These are phyloP conservation scores for Alligator sinensis DNA, from an alignment of 2,113 vertebrate species.

Conservation along the genomic window DNA sequence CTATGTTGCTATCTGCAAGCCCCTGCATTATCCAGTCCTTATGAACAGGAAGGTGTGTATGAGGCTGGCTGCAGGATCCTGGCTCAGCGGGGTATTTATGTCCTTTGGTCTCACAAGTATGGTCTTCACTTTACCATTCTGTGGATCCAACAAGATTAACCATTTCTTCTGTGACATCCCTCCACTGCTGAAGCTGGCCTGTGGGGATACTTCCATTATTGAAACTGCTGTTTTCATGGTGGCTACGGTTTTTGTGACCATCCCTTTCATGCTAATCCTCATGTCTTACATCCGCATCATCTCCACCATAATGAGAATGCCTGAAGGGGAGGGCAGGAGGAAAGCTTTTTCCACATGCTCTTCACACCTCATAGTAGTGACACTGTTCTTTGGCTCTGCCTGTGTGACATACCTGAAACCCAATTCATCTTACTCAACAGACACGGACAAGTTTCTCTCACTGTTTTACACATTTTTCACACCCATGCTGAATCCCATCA, in stretches of 20 bases:
- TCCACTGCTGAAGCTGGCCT: not conserved
- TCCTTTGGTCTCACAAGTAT: not conserved
- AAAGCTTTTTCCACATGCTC: not conserved
- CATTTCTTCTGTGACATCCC: no score
- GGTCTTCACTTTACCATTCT: not conserved
- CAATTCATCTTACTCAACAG: not conserved
- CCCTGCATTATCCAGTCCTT: not conserved
- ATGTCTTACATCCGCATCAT: not conserved
- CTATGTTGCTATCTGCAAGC: not conserved
- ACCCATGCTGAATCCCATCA: not conserved
- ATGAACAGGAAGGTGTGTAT: not conserved
- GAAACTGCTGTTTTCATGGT: not conserved
- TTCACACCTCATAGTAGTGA: not conserved
- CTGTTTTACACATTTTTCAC: conserved; percentile 25
- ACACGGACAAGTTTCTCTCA: conserved; percentile 17
- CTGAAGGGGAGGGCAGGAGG: not conserved
- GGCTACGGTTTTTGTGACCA: not conserved
- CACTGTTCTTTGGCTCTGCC: not conserved
- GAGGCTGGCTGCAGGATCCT: not conserved
- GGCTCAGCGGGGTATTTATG: not conserved
- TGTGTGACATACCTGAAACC: conserved; percentile 23
- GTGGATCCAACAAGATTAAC: not conserved
- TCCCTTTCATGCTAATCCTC: not conserved
- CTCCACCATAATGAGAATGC: not conserved
- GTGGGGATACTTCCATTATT: not conserved